phyloP scores from a whole-genome alignment of 2,797 vertebrate species.

The Alca torda region DNA sequence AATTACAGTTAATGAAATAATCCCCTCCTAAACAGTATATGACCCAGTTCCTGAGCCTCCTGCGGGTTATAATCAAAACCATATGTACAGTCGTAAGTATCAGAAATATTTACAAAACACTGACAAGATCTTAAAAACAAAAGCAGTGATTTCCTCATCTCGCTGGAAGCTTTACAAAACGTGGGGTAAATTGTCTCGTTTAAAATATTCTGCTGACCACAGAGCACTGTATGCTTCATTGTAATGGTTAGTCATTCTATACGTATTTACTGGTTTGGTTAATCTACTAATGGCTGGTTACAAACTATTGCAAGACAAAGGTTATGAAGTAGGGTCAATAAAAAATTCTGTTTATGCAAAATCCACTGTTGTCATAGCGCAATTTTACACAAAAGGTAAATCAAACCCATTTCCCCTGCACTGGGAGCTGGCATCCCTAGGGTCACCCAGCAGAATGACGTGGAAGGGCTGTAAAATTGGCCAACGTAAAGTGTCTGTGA shows the following conservation, averaged over 20 bases:
- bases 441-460: neutral
- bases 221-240: neutral
- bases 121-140: conserved; percentile 63
- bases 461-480: neutral
- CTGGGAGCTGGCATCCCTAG: neutral
- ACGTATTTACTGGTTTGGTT: neutral
- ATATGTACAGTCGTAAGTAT: conserved; percentile 3
- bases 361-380: neutral
- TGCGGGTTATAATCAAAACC: neutral
- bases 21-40: neutral
- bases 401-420: conserved; percentile 12
- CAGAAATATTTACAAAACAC: conserved; percentile 46
- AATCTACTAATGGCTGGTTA: neutral
- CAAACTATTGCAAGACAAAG: conserved; percentile 27
- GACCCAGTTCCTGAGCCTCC: neutral
- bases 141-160: conserved; percentile 51
- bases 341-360: neutral
- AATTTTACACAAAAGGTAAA: conserved; percentile 8
- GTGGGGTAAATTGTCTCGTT: neutral
- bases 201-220: conserved; percentile 40
- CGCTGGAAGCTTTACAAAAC: conserved; percentile 35
- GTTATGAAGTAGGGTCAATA: conserved; percentile 6
- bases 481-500: neutral
- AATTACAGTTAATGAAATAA: neutral
- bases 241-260: conserved; percentile 55